Evolutionary conservation across 2,113 vertebrate genomes (phyloP), one percentile per base, ranked within the genome.

Genomic region (Labrus mixtus): DNA sequence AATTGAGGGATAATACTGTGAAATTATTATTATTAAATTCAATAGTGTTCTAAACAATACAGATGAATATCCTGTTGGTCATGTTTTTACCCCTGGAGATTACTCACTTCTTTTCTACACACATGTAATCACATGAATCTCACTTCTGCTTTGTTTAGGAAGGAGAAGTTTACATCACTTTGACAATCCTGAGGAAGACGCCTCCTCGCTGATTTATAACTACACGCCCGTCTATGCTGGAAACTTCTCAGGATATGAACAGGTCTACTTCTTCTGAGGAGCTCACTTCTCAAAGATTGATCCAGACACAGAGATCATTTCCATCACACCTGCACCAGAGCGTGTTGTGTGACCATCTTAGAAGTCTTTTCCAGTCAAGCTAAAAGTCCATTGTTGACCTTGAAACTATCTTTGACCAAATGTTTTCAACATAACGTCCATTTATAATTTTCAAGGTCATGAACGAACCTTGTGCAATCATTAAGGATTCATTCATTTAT

Each of bases 201-300:
- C 43, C 2, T 76, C 70, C 0, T 84, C 91, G 0, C 92, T 96
- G 51, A 96, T 96, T 58, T 96, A 95, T 82, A 92, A 80, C 74
- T 90, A 93, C 78, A 87, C 60, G 3, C 93, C 94, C 0, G 61
- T 92, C 51, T 95, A 91, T 41, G 65, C 88, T 8, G 91, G 65
- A 17, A 94, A 94, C 70, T 78, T 94, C 80, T 91, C 90, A 60
- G 59, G 25, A 51, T 95, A 95, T 13, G 89, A 94, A 56, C 92
- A 94, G 69, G 25, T 83, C 54, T 95, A 95, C 57, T 95, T 95
- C 83, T 95, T 95, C 84, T 94, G 87, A 92, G 53, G 20, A 37
- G 13, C 20, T 60, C n/a, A 37, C 20, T 64, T 33, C 19, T 68
- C 9, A 9, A 23, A 19, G 3, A 1, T 1, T 10, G 16, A 54